These are phyloP conservation scores for Trilocha varians DNA, from an alignment of 2,888 invertebrate species.

Conservation along the genomic window DNA sequence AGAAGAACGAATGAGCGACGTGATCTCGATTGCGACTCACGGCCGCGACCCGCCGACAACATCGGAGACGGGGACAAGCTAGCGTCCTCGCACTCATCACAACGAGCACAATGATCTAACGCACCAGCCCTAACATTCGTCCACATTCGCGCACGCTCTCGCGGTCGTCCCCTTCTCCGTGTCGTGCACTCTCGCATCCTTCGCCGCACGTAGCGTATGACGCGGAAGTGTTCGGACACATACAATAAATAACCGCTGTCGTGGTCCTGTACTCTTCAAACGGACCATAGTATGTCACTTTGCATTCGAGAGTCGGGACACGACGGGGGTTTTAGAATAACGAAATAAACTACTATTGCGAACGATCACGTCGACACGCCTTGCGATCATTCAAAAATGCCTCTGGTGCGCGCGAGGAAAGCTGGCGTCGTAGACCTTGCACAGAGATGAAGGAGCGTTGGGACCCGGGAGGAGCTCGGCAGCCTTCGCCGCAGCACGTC, in stretches of 20 bases:
- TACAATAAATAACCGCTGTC: conserved; percentile 61
- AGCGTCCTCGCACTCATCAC: conserved; percentile 44
- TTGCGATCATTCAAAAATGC: conserved; percentile 58
- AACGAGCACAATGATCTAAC: conserved; percentile 33
- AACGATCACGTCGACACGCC: conserved; percentile 58
- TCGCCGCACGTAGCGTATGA: conserved; percentile 38
- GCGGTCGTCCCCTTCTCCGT: conserved; percentile 67
- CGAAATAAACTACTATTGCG: conserved; percentile 68
- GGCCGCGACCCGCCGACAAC: conserved; percentile 62
- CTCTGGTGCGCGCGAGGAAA: conserved; percentile 82
- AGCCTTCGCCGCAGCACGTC: conserved; percentile 78
- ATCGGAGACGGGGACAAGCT: conserved; percentile 69
- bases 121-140: conserved; percentile 46
- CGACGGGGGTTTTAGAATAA: conserved; percentile 65
- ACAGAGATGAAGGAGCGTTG: conserved; percentile 75
- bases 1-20: conserved; percentile 60
- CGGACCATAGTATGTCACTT: conserved; percentile 31
- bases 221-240: conserved; percentile 52
- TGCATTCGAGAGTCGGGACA: conserved; percentile 45
- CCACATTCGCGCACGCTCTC: conserved; percentile 56
- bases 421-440: conserved; percentile 91
- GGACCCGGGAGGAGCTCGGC: conserved; percentile 78
- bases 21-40: conserved; percentile 66
- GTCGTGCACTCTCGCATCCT: conserved; percentile 42
- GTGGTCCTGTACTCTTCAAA: conserved; percentile 47